A percentile compares a stretch with the other conserved stretches of the same genome.
phyloP scores from a whole-genome alignment of 1,140 invertebrate species.

The Thaumetopoea pityocampa region DNA sequence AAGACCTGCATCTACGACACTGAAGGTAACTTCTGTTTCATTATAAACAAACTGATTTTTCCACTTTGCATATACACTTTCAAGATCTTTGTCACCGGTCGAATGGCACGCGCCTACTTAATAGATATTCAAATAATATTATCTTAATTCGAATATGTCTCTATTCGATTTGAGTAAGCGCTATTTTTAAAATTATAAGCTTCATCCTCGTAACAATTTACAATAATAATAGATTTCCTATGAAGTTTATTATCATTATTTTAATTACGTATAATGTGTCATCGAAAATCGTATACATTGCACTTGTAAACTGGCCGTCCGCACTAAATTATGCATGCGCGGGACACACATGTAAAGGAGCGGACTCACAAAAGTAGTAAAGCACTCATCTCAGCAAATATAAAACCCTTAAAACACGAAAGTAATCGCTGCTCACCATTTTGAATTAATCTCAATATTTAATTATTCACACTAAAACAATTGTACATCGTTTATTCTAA shows the following conservation, averaged over 20 bases:
- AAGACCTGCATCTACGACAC: slow-evolving; percentile 50
- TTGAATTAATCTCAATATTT: slow-evolving; percentile 66
- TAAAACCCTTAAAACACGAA: slow-evolving; percentile 45
- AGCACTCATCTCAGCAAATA: slow-evolving; percentile 47
- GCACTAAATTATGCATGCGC: slow-evolving; percentile 40
- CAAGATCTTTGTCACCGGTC: background rate
- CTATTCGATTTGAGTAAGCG: slow-evolving; percentile 15
- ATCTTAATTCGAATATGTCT: too few relatives aligned
- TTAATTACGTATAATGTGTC: slow-evolving; percentile 73
- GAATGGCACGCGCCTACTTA: slow-evolving; percentile 29
- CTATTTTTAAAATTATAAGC: slow-evolving; percentile 42
- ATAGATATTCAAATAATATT: slow-evolving; percentile 33
- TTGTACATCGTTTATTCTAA: slow-evolving; percentile 73
- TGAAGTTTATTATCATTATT: slow-evolving; percentile 65
- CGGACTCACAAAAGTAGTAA: slow-evolving; percentile 55
- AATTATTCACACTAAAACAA: slow-evolving; percentile 75
- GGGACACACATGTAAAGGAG: slow-evolving; percentile 40
- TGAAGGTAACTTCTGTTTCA: slow-evolving; percentile 67
- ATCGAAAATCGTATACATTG: slow-evolving; percentile 76
- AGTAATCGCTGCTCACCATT: slow-evolving; percentile 47
- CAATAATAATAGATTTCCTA: slow-evolving; percentile 62
- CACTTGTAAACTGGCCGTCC: slow-evolving; percentile 73
- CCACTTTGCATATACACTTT: slow-evolving; percentile 21
- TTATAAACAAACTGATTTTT: slow-evolving; percentile 34
- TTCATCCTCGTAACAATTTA: slow-evolving; percentile 63